Evolutionary conservation across 2,888 invertebrate species (phyloP).

Genomic region (Epicampocera succincta): DNA sequence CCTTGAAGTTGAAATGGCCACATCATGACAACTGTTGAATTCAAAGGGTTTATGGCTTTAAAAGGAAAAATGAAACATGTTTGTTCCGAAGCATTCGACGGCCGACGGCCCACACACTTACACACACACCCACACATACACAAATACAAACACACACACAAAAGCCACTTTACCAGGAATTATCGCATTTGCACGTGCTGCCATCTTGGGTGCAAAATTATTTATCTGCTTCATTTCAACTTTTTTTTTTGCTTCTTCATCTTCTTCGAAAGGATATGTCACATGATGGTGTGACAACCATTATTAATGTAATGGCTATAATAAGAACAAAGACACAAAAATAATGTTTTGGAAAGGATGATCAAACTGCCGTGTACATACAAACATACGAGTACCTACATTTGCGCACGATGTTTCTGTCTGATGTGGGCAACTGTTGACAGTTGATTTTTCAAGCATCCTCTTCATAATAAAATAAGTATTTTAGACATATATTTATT

Average conservation of each 20-base stretch:
- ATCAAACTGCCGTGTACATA: neutral
- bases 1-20: neutral
- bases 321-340: constrained; percentile 48
- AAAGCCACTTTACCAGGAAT: constrained; percentile 64
- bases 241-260: constrained; percentile 11
- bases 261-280: constrained; percentile 55
- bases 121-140: neutral
- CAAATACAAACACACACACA: constrained; percentile 15
- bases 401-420: constrained; percentile 10
- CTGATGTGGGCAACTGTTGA: constrained; percentile 46
- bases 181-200: constrained; percentile 68
- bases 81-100: constrained; percentile 30
- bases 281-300: constrained; percentile 62
- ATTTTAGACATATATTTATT: constrained; percentile 52
- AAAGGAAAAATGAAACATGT: constrained; percentile 4
- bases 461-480: constrained; percentile 63
- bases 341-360: constrained; percentile 34
- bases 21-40: constrained; percentile 63
- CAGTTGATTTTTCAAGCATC: constrained; percentile 59
- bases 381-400: neutral
- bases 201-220: constrained; percentile 58
- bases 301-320: constrained; percentile 66
- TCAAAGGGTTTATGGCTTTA: constrained; percentile 59
- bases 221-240: constrained; percentile 25
- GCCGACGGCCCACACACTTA: too few relatives aligned